phyloP scores from a whole-genome alignment of 35 echinoderm and acorn worm genomes.

The Chiridota heheva region DNA sequence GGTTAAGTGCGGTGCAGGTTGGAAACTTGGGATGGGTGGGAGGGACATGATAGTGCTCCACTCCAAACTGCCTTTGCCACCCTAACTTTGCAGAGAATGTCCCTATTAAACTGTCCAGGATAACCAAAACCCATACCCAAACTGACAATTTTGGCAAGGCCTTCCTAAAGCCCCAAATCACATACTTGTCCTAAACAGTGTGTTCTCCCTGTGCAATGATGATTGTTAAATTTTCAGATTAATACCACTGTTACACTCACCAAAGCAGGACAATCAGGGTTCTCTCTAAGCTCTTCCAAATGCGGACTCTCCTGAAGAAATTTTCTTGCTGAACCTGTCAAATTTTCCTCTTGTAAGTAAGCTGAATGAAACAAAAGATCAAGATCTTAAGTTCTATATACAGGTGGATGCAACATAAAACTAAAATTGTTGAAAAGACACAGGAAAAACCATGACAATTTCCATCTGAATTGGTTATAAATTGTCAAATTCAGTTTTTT shows the following conservation, averaged over 20 bases:
- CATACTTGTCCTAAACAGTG: background rate
- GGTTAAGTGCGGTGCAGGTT: too few relatives aligned
- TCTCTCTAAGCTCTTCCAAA: conserved; percentile 56
- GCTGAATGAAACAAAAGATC: conserved; percentile 18
- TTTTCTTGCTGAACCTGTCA: conserved; percentile 23
- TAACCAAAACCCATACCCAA: background rate
- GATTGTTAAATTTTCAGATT: background rate
- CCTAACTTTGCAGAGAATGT: background rate
- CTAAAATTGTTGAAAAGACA: background rate
- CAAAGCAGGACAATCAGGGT: conserved; percentile 45
- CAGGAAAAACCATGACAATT: background rate
- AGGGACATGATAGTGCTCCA: background rate
- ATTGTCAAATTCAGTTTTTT: background rate
- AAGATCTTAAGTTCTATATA: background rate
- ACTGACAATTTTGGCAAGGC: background rate
- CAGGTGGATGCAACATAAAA: background rate
- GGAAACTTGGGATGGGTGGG: too few relatives aligned
- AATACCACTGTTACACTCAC: conserved; percentile 27
- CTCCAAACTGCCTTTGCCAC: background rate
- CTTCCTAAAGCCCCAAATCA: background rate
- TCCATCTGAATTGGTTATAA: background rate
- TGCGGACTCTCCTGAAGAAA: conserved; percentile 82
- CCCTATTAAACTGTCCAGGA: background rate
- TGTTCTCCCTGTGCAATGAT: background rate
- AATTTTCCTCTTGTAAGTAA: conserved; percentile 64